These are phyloP conservation scores for Syrista parreyssii DNA, from an alignment of 2,888 invertebrate genomes.

Conservation along the genomic window DNA sequence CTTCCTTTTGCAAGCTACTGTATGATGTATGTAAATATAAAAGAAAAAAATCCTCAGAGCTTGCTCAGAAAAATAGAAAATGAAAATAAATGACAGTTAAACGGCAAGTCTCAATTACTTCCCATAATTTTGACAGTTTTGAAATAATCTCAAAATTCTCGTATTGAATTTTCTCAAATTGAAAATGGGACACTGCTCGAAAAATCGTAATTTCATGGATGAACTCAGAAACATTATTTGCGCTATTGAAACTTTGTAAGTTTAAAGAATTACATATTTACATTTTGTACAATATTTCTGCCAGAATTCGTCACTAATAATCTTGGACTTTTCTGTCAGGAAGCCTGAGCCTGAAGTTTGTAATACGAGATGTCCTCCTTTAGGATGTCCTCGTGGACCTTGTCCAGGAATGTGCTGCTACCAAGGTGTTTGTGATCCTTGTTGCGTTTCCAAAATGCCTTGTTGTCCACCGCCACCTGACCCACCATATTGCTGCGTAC, in stretches of 20 bases:
- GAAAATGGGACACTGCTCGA: slow-evolving; percentile 33
- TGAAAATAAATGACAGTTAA: too few species aligned
- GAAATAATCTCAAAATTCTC: neutral
- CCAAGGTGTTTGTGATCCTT: slow-evolving; percentile 42
- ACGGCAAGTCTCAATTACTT: too few species aligned
- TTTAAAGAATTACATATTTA: neutral
- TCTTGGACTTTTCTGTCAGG: slow-evolving; percentile 24
- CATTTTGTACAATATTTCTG: neutral
- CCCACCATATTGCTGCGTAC: slow-evolving; percentile 32
- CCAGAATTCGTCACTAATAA: too few species aligned
- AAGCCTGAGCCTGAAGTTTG: slow-evolving; percentile 52
- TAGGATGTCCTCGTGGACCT: slow-evolving; percentile 47
- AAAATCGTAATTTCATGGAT: slow-evolving; percentile 43
- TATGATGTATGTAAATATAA: too few species aligned
- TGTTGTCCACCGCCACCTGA: slow-evolving; percentile 31
- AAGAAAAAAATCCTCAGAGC: too few species aligned
- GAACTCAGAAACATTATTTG: slow-evolving; percentile 43
- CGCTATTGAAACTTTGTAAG: slow-evolving; percentile 44
- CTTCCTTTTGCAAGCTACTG: too few species aligned
- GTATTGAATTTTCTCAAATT: neutral
- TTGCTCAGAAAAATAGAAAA: too few species aligned
- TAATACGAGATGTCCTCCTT: slow-evolving; percentile 49
- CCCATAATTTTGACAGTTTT: neutral
- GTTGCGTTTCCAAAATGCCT: slow-evolving; percentile 46
- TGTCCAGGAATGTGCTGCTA: slow-evolving; percentile 49